phyloP scores from a whole-genome alignment of 1,140 invertebrate genomes.

The Carcinoscorpius rotundicauda region DNA sequence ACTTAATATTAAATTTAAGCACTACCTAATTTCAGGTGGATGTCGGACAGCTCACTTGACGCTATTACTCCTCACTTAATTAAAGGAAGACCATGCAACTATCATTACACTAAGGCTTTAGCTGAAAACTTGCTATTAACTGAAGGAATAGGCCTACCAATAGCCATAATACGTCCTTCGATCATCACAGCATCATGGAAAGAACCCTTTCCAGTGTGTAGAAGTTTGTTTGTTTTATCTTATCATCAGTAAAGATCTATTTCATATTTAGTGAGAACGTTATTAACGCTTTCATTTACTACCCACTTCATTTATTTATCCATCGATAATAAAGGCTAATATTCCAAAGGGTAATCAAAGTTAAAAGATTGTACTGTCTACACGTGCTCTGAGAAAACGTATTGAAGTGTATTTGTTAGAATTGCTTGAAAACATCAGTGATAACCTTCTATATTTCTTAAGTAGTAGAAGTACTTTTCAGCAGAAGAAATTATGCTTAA shows the following conservation, averaged over 20 bases:
- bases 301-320: too few relatives aligned
- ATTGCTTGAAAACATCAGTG: too few relatives aligned
- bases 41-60: conserved; percentile 35
- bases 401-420: too few relatives aligned
- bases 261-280: not conserved
- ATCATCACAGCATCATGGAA: conserved; percentile 43
- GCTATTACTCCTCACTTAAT: conserved; percentile 28
- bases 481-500: too few relatives aligned
- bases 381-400: too few relatives aligned
- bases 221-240: not conserved
- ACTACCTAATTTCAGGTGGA: conserved; percentile 27
- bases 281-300: not conserved
- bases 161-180: conserved; percentile 41
- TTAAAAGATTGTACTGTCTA: too few relatives aligned
- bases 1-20: too few relatives aligned
- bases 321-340: too few relatives aligned
- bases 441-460: too few relatives aligned
- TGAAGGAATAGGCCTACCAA: conserved; percentile 32
- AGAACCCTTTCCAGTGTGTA: conserved; percentile 37
- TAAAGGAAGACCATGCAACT: conserved; percentile 31
- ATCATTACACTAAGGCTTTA: conserved; percentile 38
- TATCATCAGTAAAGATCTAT: too few relatives aligned
- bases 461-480: too few relatives aligned
- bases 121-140: conserved; percentile 33
- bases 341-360: too few relatives aligned